Percentiles rank a stretch among this genome's conserved stretches.
phyloP scores from a whole-genome alignment of 2,113 vertebrate genomes.

The Heteronetta atricapilla region DNA sequence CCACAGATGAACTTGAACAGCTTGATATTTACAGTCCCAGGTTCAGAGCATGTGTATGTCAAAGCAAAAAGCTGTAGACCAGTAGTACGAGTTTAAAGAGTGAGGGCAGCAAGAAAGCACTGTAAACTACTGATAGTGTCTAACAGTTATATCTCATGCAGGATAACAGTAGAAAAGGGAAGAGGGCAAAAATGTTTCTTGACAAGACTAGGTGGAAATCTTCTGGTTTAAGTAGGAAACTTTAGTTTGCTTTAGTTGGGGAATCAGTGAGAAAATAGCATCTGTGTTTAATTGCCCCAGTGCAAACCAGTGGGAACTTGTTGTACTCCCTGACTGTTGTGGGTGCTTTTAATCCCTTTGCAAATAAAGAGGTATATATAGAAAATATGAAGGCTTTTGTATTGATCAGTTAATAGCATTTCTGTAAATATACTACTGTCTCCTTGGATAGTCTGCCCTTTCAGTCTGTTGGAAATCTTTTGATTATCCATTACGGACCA shows the following conservation, averaged over 20 bases:
- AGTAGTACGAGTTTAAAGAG: neutral
- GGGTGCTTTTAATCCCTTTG: neutral
- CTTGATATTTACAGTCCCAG: neutral
- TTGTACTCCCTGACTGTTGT: neutral
- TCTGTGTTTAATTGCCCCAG: accelerated
- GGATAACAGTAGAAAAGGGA: neutral
- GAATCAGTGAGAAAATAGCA: neutral
- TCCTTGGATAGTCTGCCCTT: neutral
- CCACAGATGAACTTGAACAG: accelerated
- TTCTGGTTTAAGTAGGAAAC: neutral
- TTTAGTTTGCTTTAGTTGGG: neutral
- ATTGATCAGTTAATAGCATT: neutral
- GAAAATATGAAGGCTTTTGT: neutral
- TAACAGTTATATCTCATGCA: neutral
- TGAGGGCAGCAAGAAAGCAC: neutral
- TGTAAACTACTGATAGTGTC: neutral
- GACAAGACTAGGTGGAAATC: neutral
- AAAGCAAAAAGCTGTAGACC: neutral
- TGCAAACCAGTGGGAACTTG: neutral
- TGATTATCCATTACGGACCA: neutral
- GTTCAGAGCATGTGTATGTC: neutral
- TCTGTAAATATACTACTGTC: neutral
- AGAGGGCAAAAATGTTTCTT: neutral
- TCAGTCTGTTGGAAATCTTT: neutral
- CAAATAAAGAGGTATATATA: neutral